phyloP scores from a whole-genome alignment of 35 echinoderm and acorn worm genomes.

The Apostichopus japonicus region DNA sequence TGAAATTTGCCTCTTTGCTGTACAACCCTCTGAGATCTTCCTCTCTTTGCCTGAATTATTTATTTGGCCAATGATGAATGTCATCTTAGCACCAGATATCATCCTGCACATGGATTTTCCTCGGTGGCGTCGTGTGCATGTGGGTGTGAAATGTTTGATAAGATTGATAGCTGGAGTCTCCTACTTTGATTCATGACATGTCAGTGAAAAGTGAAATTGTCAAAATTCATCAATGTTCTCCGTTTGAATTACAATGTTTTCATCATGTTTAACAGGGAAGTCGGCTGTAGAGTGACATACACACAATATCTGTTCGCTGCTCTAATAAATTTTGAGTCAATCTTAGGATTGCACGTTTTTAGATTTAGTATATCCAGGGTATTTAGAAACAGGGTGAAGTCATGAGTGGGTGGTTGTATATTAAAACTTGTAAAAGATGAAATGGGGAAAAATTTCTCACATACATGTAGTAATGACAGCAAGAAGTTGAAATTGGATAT shows the following conservation, averaged over 20 bases:
- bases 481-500: background rate
- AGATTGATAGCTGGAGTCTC: background rate
- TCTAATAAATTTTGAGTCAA: background rate
- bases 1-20: no score
- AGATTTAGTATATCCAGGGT: background rate
- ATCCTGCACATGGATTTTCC: no score
- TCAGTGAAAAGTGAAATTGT: background rate
- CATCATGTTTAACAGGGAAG: background rate
- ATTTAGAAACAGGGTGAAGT: background rate
- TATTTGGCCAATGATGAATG: no score
- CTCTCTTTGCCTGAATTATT: no score
- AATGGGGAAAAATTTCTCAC: background rate
- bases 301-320: background rate
- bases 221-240: background rate
- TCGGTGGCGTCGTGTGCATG: no score
- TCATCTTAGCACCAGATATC: no score
- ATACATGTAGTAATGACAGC: background rate
- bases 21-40: no score
- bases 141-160: background rate
- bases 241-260: background rate
- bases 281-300: background rate
- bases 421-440: background rate
- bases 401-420: background rate
- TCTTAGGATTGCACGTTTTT: background rate
- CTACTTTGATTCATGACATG: background rate